phyloP scores from a whole-genome alignment of 2,113 vertebrate species.

The Hypomesus transpacificus region DNA sequence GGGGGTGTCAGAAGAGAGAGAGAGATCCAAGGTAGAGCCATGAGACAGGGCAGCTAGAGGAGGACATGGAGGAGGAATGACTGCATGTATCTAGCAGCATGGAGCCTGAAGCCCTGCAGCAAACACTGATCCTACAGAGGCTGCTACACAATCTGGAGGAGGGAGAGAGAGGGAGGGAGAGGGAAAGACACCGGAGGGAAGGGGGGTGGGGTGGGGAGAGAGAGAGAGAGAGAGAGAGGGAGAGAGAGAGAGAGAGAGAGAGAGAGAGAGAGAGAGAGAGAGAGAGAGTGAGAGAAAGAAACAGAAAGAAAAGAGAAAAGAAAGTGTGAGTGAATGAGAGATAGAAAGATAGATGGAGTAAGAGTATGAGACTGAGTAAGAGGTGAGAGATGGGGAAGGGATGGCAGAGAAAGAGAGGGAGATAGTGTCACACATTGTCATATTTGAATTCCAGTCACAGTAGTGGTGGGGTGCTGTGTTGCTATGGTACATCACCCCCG shows the following conservation, averaged over 20 bases:
- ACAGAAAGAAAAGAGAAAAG: neutral
- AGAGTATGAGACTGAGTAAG: neutral
- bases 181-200: too few species aligned
- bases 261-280: neutral
- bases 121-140: constrained; percentile 44
- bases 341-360: neutral
- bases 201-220: too few species aligned
- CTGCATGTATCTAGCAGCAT: constrained; percentile 8
- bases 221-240: neutral
- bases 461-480: neutral
- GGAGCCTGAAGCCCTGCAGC: constrained; percentile 42
- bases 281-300: neutral
- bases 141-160: constrained; percentile 33
- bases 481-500: neutral
- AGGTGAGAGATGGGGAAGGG: neutral
- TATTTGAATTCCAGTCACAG: neutral
- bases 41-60: neutral
- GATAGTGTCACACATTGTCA: neutral
- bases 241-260: too few species aligned
- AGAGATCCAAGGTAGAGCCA: too few species aligned
- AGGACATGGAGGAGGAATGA: constrained; percentile 13
- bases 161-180: too few species aligned
- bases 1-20: too few species aligned
- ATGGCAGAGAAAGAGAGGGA: neutral
- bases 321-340: neutral